Conservation (phyloP, 2,113 vertebrate genomes). For the human region GRCh38 chr2:33514501-33515000, state of each 20-base stretch:
- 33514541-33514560: no score
- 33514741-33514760: background rate
- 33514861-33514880: background rate
- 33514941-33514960: background rate
- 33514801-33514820: background rate
- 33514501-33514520: no score
- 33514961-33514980: background rate
- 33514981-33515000: conserved; percentile 57
- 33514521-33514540: no score
- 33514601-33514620: no score
- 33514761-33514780: background rate
- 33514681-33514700: no score
- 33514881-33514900: background rate
- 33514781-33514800: background rate
- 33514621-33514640: no score
- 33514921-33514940: background rate
- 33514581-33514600: no score
- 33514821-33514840: background rate
- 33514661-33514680: no score
- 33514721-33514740: background rate
- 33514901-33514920: background rate
- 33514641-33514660: no score
- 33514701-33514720: no score
- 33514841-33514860: background rate
- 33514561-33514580: no score